Conservation (phyloP, 1,140 invertebrate genomes). For the Eueides isabella region DNA sequence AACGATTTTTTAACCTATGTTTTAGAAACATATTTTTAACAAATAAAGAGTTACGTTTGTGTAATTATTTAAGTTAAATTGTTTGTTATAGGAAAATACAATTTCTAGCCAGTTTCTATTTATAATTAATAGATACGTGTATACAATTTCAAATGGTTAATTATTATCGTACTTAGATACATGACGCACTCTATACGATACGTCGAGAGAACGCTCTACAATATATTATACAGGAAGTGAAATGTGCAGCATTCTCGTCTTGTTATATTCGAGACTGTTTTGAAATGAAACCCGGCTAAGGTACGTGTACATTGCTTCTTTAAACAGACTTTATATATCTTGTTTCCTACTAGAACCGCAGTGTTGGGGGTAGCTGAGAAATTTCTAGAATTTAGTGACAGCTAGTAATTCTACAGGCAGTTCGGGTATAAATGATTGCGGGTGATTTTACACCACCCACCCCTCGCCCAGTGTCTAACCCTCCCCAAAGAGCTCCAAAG, state of each 20-base stretch:
- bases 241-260: slow-evolving; percentile 47
- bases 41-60: too few relatives aligned
- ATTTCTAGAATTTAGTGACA: slow-evolving; percentile 67
- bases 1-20: too few relatives aligned
- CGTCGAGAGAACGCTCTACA: slow-evolving; percentile 45
- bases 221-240: slow-evolving; percentile 40
- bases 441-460: slow-evolving; percentile 78
- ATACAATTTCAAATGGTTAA: slow-evolving; percentile 7
- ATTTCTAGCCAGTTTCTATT: not conserved
- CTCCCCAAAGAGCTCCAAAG: slow-evolving; percentile 59
- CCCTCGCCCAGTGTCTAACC: slow-evolving; percentile 58
- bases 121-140: not conserved
- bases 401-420: slow-evolving; percentile 78
- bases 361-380: slow-evolving; percentile 36
- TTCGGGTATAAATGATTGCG: slow-evolving; percentile 81
- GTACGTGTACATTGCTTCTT: slow-evolving; percentile 41
- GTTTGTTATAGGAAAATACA: not conserved
- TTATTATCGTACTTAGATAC: slow-evolving; percentile 18
- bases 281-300: slow-evolving; percentile 25
- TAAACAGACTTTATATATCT: slow-evolving; percentile 27
- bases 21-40: too few relatives aligned
- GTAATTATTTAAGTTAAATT: too few relatives aligned
- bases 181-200: slow-evolving; percentile 32
- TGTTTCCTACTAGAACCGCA: slow-evolving; percentile 20
- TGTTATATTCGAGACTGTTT: slow-evolving; percentile 45